Evolutionary conservation across 2,113 vertebrate species (phyloP), one percentile per base, ranked within the genome.

Genomic region (Phrynocephalus versicolor): DNA sequence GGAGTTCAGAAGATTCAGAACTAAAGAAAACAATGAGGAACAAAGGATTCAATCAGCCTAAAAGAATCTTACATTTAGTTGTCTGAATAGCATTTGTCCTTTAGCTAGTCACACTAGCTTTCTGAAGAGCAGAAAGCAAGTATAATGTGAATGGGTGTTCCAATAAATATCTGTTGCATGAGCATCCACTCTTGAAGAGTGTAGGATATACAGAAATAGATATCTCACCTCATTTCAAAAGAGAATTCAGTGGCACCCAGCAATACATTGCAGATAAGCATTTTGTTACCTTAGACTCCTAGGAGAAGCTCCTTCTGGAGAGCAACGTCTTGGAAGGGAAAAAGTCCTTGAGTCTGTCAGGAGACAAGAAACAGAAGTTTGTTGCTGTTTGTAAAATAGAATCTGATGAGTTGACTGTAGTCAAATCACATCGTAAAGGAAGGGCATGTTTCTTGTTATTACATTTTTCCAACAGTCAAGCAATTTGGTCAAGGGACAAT

Each of bases 241-340:
- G 16, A 70, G 33, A 45, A 25, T 35, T 27, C 25, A 71, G 14
- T 60, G 21, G 77, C 30, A 72, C 39, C n/a, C 25, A 62, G 65
- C 30, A 23, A 35, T 60, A 1, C 55, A 25, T 64, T n/a, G 73
- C 16, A n/a, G 55, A 41, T 27, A 60, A 33, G 33, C 30, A 30
- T n/a, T 12, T 67, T 33, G 15, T 86, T 82, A 92, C 88, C 89
- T 90, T 67, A 82, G 80, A 35, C 75, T 90, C 57, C 83, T 85
- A n/a, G 81, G 83, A 73, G 87, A 69, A 62, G 65, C 78, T 57
- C 35, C 67, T 76, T 86, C 82, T 76, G 79, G 80, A 60, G 87
- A 85, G n/a, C 45, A 84, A 65, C 62, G 70, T 62, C 79, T 85
- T 70, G 89, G 87, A 51, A 84, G 86, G 3, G 83, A 85, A n/a